Percentiles rank a stretch among this genome's conserved stretches.
phyloP scores from a whole-genome alignment of 1,140 invertebrate species.

The Hycleus cichorii region DNA sequence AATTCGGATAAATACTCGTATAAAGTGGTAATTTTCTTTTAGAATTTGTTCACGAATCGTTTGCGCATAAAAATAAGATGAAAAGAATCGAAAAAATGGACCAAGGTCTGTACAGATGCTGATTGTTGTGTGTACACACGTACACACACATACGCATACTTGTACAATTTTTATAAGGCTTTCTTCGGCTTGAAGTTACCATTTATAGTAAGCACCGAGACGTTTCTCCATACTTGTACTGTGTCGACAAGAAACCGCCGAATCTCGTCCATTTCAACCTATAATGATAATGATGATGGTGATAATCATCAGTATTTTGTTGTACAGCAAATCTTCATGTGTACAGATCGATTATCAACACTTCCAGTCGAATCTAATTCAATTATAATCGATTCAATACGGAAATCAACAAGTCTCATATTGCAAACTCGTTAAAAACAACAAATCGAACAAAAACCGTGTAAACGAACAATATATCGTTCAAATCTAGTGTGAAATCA shows the following conservation, averaged over 20 bases:
- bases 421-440: too few relatives aligned
- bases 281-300: neutral
- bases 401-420: too few relatives aligned
- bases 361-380: too few relatives aligned
- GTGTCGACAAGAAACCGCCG: neutral
- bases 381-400: too few relatives aligned
- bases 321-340: too few relatives aligned
- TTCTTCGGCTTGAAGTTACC: constrained; percentile 14
- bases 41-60: too few relatives aligned
- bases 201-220: constrained; percentile 15
- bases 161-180: constrained; percentile 2
- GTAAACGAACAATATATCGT: too few relatives aligned
- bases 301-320: neutral
- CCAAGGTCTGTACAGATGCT: constrained; percentile 5
- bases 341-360: neutral
- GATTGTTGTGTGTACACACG: neutral
- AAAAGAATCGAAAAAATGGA: constrained; percentile 4
- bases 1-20: too few relatives aligned
- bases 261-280: neutral
- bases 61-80: neutral
- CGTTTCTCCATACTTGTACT: constrained; percentile 15
- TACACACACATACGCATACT: too few relatives aligned
- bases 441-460: too few relatives aligned
- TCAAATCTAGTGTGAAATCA: too few relatives aligned
- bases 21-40: too few relatives aligned